Percentiles rank a stretch among this genome's conserved stretches.
Conservation (phyloP, 2,797 vertebrate genomes). For the Myotis planiceps region DNA sequence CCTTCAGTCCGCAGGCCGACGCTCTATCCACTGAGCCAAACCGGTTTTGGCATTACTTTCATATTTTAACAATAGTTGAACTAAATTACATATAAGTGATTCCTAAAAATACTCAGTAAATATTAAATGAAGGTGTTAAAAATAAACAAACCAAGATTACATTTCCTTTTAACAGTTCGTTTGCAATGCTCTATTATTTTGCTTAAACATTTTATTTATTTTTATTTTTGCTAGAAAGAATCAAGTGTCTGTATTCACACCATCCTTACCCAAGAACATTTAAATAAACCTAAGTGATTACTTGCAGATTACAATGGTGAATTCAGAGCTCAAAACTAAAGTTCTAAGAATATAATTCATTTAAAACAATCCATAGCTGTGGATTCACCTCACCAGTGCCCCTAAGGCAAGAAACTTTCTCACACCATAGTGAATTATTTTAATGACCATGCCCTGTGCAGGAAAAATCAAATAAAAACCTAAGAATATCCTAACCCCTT, state of each 20-base stretch:
- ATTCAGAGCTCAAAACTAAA: slow-evolving; percentile 34
- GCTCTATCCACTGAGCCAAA: too few relatives aligned
- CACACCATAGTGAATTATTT: slow-evolving; percentile 55
- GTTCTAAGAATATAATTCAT: slow-evolving; percentile 56
- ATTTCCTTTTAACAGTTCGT: not conserved
- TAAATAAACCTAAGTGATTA: slow-evolving; percentile 62
- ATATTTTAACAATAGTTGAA: not conserved
- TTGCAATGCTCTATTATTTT: slow-evolving; percentile 18
- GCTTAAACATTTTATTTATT: not conserved
- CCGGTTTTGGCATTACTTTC: too few relatives aligned
- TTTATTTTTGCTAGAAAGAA: not conserved
- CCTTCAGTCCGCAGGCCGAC: too few relatives aligned
- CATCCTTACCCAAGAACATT: slow-evolving; percentile 26
- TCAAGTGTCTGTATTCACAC: not conserved
- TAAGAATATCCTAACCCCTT: not conserved
- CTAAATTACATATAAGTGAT: not conserved
- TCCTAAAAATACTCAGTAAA: slow-evolving; percentile 27
- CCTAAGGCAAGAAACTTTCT: slow-evolving; percentile 28
- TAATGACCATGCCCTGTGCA: slow-evolving; percentile 32
- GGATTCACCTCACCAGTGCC: slow-evolving; percentile 36
- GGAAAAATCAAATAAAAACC: slow-evolving; percentile 10
- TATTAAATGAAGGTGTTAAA: slow-evolving; percentile 18
- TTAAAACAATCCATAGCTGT: slow-evolving; percentile 60
- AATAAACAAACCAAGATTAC: not conserved
- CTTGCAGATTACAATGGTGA: slow-evolving; percentile 48